Conservation (phyloP, 2,888 invertebrate species). For the Nymphalis urticae region DNA sequence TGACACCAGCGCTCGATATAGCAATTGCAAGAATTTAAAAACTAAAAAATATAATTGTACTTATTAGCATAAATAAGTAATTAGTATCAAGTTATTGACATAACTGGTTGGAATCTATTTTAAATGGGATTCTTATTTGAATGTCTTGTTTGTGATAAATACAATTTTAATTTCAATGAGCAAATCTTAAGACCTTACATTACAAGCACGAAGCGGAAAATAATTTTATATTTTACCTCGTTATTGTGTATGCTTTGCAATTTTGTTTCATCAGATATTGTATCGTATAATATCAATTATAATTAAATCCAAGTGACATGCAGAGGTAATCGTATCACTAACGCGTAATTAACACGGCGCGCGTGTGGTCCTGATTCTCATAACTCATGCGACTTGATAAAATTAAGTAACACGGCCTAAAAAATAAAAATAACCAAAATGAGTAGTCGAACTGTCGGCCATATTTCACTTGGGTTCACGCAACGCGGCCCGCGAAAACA, state of each 20-base stretch:
- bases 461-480: conserved; percentile 79
- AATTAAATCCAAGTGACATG: conserved; percentile 14
- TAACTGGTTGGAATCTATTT: background rate
- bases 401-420: conserved; percentile 78
- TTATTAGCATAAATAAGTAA: background rate
- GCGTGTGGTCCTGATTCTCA: conserved; percentile 78
- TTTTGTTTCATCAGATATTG: too few species aligned
- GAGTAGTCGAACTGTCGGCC: conserved; percentile 76
- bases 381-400: conserved; percentile 81
- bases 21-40: conserved; percentile 9
- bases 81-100: background rate
- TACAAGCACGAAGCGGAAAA: too few species aligned
- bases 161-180: too few species aligned
- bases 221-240: too few species aligned
- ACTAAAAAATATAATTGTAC: background rate
- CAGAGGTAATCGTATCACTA: conserved; percentile 50
- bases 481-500: conserved; percentile 77
- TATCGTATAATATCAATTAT: background rate
- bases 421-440: conserved; percentile 75
- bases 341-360: conserved; percentile 72
- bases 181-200: too few species aligned
- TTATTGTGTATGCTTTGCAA: too few species aligned
- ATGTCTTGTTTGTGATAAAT: background rate
- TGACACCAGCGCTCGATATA: conserved; percentile 15
- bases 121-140: conserved; percentile 7